A percentile compares a stretch with the other conserved stretches of the same genome.
Conservation (phyloP, 2,113 vertebrate genomes). For the Atrichornis clamosus region DNA sequence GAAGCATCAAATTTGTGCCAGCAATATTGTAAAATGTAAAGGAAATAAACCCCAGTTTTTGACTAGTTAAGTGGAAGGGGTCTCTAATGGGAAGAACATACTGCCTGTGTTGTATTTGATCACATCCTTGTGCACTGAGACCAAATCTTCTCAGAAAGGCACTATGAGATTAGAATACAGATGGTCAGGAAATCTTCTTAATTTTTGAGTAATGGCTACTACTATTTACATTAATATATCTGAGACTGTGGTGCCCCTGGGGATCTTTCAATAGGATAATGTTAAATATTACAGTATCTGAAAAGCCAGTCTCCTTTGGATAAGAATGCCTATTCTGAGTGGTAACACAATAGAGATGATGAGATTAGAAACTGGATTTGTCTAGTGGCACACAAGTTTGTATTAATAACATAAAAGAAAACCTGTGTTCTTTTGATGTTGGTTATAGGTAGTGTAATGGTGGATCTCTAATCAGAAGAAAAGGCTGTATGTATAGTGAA, state of each 20-base stretch:
- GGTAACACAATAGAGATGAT: not conserved
- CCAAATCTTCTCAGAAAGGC: not conserved
- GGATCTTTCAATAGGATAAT: not conserved
- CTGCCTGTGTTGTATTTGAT: not conserved
- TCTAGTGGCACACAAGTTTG: not conserved
- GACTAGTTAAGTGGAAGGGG: not conserved
- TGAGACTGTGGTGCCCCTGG: not conserved
- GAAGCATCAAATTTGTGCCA: not conserved
- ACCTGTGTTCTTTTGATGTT: not conserved
- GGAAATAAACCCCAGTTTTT: not conserved
- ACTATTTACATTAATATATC: not conserved
- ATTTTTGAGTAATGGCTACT: not conserved
- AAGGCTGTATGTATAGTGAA: not conserved
- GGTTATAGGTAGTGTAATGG: not conserved
- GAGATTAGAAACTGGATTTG: not conserved
- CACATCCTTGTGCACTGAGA: not conserved
- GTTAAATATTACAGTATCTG: not conserved
- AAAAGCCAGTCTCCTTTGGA: not conserved
- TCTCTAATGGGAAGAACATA: not conserved
- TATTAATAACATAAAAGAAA: not conserved
- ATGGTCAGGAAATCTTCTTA: not conserved
- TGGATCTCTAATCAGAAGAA: not conserved
- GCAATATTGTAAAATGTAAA: not conserved
- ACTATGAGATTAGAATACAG: not conserved
- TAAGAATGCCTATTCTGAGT: not conserved